A percentile compares a stretch with the other conserved stretches of the same genome.
These are phyloP conservation scores for Scortum barcoo DNA, from an alignment of 2,113 vertebrate genomes.

Conservation along the genomic window DNA sequence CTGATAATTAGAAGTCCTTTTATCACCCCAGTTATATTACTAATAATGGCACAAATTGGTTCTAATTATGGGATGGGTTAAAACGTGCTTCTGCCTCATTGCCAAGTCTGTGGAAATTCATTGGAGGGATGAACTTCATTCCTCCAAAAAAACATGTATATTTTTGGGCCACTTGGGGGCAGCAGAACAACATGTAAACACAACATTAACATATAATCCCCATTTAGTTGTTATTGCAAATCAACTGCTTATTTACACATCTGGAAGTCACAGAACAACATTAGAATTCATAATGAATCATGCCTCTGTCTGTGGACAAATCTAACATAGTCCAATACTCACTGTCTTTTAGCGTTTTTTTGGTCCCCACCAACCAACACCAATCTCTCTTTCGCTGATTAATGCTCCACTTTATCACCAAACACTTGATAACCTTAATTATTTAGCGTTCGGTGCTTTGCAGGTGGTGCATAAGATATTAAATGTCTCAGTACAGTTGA, in stretches of 20 bases:
- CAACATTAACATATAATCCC: background rate
- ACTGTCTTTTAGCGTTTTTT: background rate
- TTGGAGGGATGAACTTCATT: too few relatives aligned
- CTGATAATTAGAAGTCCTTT: background rate
- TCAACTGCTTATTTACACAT: too few relatives aligned
- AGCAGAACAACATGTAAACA: background rate
- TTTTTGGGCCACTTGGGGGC: background rate
- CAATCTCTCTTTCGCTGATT: background rate
- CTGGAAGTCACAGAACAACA: background rate
- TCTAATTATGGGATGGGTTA: background rate
- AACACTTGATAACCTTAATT: background rate
- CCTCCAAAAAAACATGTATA: too few relatives aligned
- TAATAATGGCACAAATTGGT: background rate
- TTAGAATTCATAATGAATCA: background rate
- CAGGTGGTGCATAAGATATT: background rate
- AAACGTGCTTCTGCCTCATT: too few relatives aligned
- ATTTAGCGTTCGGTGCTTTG: background rate
- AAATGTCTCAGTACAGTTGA: background rate
- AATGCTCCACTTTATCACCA: background rate
- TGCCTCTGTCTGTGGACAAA: background rate
- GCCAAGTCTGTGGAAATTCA: too few relatives aligned
- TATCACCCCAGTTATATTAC: background rate
- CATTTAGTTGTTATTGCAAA: background rate
- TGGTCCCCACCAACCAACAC: slow-evolving; percentile 1
- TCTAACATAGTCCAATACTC: background rate